phyloP scores from a whole-genome alignment of 30 jellyfish, hydroid and myxozoan species.

The Chironex yamaguchii region DNA sequence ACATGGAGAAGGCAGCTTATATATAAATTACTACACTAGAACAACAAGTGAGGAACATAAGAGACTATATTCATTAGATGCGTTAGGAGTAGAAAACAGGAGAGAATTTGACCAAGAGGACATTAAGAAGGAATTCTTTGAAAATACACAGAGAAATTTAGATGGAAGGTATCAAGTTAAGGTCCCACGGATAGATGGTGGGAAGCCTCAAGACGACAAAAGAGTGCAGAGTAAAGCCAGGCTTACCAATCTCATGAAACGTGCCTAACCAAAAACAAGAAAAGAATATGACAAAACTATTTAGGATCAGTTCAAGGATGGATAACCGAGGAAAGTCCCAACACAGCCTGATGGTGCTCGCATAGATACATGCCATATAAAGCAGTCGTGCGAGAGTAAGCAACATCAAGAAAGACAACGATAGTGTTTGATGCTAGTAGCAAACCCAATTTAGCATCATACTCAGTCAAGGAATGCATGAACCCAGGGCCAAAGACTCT shows the following conservation, averaged over 20 bases:
- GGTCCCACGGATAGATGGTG: conserved; percentile 64
- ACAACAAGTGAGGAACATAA: conserved; percentile 41
- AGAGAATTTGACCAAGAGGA: conserved; percentile 62
- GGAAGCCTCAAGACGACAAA: conserved; percentile 56
- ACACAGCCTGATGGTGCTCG: conserved; percentile 14
- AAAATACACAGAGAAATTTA: conserved; percentile 12
- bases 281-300: conserved; percentile 39
- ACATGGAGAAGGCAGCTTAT: conserved; percentile 13
- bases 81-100: conserved; percentile 46
- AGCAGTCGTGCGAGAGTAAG: conserved; percentile 61
- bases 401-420: conserved; percentile 28
- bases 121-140: conserved; percentile 33
- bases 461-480: conserved; percentile 61
- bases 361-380: conserved; percentile 52
- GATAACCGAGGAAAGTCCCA: conserved; percentile 54
- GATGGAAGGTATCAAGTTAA: conserved; percentile 37
- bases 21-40: conserved; percentile 39
- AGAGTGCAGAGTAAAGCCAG: conserved; percentile 60
- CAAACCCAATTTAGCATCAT: conserved; percentile 48
- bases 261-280: conserved; percentile 35
- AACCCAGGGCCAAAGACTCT: too few species aligned
- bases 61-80: conserved; percentile 32
- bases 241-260: conserved; percentile 13
- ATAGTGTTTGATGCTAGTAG: conserved; percentile 76
- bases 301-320: conserved; percentile 30